Evolutionary conservation across 2,797 vertebrate genomes (phyloP), one percentile per base, ranked within the genome.

Genomic region (Choloepus didactylus): DNA sequence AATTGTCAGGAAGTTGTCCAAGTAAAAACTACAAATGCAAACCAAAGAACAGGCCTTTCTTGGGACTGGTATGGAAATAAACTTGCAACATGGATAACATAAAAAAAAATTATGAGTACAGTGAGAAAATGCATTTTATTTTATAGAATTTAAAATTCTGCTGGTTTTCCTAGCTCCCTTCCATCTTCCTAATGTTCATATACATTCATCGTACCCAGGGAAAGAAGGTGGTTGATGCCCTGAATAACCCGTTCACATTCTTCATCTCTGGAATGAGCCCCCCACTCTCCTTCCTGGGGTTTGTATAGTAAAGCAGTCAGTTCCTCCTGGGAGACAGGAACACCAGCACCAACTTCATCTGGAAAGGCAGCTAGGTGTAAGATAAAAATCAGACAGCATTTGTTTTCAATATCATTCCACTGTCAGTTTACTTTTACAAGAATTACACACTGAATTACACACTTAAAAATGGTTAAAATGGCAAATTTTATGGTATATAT

Each of bases 251-350:
- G 98, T 97, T 99, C 99, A 83, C 99, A 99, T 96, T 99, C 99
- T 95, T 99, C 99, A 85, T 99, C 99, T 97, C 98, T 98, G 11
- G 99, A 99, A 98, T 99, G 99, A 85, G 98, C 98, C 0, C 99
- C 99, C 99, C 99, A 99, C 89, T 99, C 99, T 96, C 99, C 99
- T 97, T 99, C 99, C 98, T 99, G 99, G 85, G 99, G 99, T 91
- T 95, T 98, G 98, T 99, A 99, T 5, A 99, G 99, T 87, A 99
- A 98, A 90, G 99, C 98, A 93, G 99, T 99, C 46, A 99, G 97
- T 98, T 99, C 99, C 67, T 99, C 99, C 84, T 99, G 99, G 4
- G 99, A 99, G 67, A 99, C 99, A 8, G 99, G 99, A 76, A 99
- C 98, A n/a, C 99, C 99, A 73, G 99, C 99, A 29, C 99, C 99